A percentile compares a stretch with the other conserved stretches of the same genome.
phyloP scores from a whole-genome alignment of 2,888 invertebrate species.

The Acronicta psi region DNA sequence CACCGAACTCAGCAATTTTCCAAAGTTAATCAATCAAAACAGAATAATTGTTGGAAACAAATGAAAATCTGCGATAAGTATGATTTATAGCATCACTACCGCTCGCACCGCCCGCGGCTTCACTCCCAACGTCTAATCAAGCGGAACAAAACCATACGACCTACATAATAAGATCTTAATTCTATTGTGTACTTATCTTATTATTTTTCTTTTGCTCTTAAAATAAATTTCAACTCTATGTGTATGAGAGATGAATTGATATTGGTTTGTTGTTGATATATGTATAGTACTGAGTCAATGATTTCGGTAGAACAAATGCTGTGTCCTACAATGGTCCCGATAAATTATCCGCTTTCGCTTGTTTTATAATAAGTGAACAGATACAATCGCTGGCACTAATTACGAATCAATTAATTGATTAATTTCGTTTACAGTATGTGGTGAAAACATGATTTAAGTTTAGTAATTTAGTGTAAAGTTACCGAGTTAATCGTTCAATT shows the following conservation, averaged over 20 bases:
- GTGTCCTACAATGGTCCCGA: conserved; percentile 55
- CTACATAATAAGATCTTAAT: conserved; percentile 65
- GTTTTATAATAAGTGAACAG: conserved; percentile 53
- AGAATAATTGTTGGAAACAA: conserved; percentile 39
- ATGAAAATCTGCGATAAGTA: conserved; percentile 39
- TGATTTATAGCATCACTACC: conserved; percentile 68
- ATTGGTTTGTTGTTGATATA: conserved; percentile 26
- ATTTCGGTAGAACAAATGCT: conserved; percentile 64
- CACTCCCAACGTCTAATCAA: conserved; percentile 48
- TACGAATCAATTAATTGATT: conserved; percentile 46
- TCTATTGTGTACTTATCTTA: conserved; percentile 56
- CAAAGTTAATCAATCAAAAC: conserved; percentile 48
- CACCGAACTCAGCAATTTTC: conserved; percentile 25
- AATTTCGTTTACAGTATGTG: conserved; percentile 18
- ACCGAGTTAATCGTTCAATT: too few species aligned
- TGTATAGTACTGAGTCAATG: conserved; percentile 62
- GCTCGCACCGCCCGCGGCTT: conserved; percentile 62
- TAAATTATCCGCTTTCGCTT: conserved; percentile 49
- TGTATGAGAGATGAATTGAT: conserved; percentile 31
- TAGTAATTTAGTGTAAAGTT: not conserved
- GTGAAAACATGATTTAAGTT: not conserved
- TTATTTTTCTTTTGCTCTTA: conserved; percentile 51
- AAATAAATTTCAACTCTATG: conserved; percentile 42
- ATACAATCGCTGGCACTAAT: conserved; percentile 49
- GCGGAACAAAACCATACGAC: conserved; percentile 62